A percentile compares a stretch with the other conserved stretches of the same genome.
phyloP scores from a whole-genome alignment of 2,888 invertebrate species.

The Meandrusa payeni region DNA sequence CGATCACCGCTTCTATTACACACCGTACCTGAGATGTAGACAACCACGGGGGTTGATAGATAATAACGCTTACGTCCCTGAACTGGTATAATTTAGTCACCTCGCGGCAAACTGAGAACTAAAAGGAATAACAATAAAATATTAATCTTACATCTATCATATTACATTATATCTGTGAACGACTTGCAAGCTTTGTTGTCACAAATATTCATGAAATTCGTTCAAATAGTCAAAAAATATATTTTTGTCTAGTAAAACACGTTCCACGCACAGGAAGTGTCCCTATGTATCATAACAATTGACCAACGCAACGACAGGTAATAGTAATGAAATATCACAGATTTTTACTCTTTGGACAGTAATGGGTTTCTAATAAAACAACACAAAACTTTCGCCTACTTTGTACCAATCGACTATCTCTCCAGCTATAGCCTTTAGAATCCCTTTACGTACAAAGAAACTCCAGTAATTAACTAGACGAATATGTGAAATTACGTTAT shows the following conservation, averaged over 20 bases:
- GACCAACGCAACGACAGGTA: constrained; percentile 79
- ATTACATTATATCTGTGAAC: constrained; percentile 72
- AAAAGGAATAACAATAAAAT: constrained; percentile 80
- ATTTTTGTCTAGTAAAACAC: constrained; percentile 75
- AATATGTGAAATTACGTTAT: constrained; percentile 66
- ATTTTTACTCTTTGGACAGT: constrained; percentile 80
- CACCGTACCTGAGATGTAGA: constrained; percentile 56
- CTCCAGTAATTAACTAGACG: constrained; percentile 64
- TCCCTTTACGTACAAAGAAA: constrained; percentile 75
- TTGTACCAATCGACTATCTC: constrained; percentile 64
- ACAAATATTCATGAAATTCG: constrained; percentile 73
- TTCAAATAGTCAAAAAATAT: constrained; percentile 81
- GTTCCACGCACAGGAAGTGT: constrained; percentile 61
- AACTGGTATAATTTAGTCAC: constrained; percentile 79
- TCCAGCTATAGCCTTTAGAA: constrained; percentile 57
- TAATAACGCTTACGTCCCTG: constrained; percentile 79
- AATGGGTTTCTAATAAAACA: constrained; percentile 63
- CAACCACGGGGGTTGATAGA: constrained; percentile 64
- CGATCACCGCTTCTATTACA: constrained; percentile 58
- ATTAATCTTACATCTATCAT: constrained; percentile 79
- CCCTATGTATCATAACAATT: constrained; percentile 76
- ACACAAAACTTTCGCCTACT: constrained; percentile 53
- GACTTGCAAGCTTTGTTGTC: constrained; percentile 71
- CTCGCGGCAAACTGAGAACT: constrained; percentile 75
- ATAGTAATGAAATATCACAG: constrained; percentile 80